Percentiles rank a stretch among this genome's conserved stretches.
Conservation (phyloP, 2,113 vertebrate species). For the Hyperoodon ampullatus region DNA sequence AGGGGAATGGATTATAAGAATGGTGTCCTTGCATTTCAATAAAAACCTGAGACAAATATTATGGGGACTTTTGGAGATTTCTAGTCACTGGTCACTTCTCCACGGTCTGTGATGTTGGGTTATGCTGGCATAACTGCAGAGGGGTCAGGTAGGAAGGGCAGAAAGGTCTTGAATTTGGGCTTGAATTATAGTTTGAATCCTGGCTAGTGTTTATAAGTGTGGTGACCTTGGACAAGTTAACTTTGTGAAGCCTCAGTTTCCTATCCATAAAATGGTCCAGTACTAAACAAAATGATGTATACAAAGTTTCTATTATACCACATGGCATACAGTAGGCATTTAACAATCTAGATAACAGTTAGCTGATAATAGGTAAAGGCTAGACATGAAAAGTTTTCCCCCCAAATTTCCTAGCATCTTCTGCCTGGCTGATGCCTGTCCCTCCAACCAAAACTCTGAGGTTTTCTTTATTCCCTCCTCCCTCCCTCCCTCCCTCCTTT, state of each 20-base stretch:
- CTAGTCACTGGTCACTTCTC: not conserved
- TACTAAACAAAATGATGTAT: not conserved
- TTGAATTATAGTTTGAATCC: not conserved
- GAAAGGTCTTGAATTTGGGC: not conserved
- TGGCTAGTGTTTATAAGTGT: not conserved
- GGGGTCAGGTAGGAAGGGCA: not conserved
- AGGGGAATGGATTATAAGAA: not conserved
- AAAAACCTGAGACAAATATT: not conserved
- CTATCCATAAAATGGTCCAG: not conserved
- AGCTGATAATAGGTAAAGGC: not conserved
- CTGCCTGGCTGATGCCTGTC: not conserved
- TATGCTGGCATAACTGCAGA: not conserved
- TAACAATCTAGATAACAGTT: not conserved
- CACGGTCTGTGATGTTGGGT: not conserved
- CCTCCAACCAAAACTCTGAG: not conserved
- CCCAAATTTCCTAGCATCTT: not conserved
- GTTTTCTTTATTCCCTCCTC: not conserved
- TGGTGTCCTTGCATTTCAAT: not conserved
- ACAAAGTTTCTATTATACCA: not conserved
- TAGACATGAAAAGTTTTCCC: not conserved
- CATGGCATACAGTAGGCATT: not conserved
- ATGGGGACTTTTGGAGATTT: not conserved
- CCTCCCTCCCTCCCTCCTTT: too few relatives aligned
- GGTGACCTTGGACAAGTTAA: not conserved
- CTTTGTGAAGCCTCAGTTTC: not conserved